These are phyloP conservation scores for Odontophorus gujanensis DNA, from an alignment of 2,113 vertebrate species.

Conservation along the genomic window DNA sequence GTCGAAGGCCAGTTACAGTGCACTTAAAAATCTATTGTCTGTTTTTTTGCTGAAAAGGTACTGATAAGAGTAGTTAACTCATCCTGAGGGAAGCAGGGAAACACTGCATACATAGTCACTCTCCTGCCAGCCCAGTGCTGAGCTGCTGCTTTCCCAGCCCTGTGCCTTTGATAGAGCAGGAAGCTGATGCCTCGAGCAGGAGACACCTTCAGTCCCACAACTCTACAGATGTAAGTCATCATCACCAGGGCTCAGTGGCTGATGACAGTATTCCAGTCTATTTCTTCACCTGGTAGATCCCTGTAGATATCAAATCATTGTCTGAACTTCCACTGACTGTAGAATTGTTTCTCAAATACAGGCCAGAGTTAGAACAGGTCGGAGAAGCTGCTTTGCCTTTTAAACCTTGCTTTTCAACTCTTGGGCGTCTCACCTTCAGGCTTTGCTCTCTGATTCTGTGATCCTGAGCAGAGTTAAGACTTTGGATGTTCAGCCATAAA, in stretches of 20 bases:
- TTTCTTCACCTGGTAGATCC: not conserved
- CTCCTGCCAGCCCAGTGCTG: not conserved
- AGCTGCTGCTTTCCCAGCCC: not conserved
- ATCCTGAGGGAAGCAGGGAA: accelerated
- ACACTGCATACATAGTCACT: accelerated
- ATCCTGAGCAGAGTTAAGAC: not conserved
- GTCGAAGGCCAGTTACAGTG: not conserved
- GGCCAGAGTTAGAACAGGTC: not conserved
- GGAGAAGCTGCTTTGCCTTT: not conserved
- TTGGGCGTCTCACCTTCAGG: not conserved
- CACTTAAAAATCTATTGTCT: not conserved
- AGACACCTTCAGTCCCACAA: not conserved
- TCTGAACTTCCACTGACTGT: not conserved
- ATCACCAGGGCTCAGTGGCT: not conserved
- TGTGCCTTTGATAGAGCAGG: not conserved
- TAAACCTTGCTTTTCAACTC: not conserved
- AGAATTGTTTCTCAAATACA: not conserved
- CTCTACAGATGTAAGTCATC: not conserved
- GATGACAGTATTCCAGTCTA: not conserved
- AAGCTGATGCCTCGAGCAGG: not conserved
- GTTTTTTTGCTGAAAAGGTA: not conserved
- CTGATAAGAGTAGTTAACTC: not conserved
- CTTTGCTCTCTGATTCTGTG: not conserved
- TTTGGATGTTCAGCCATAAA: not conserved
- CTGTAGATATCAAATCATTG: not conserved